A percentile compares a stretch with the other conserved stretches of the same genome.
phyloP scores from a whole-genome alignment of 2,113 vertebrate genomes.

The Heterochromis multidens region DNA sequence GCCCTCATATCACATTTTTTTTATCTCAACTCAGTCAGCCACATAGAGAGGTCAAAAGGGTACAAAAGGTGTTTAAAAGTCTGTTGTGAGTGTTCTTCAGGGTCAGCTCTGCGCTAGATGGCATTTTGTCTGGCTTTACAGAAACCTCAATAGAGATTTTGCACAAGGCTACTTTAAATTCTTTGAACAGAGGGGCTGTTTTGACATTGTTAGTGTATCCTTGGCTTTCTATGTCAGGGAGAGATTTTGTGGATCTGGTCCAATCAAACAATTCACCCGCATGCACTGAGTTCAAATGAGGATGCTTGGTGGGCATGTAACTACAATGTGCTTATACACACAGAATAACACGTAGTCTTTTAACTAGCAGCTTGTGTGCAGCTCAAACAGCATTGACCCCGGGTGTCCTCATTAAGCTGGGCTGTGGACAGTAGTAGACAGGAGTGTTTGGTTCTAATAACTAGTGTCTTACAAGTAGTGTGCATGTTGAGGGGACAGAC shows the following conservation, averaged over 20 bases:
- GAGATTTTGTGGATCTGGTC: slow-evolving; percentile 22
- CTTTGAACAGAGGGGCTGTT: slow-evolving; percentile 27
- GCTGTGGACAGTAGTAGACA: slow-evolving; percentile 38
- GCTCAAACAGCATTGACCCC: slow-evolving; percentile 40
- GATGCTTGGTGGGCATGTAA: neutral
- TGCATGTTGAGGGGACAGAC: neutral
- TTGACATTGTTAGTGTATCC: slow-evolving; percentile 61
- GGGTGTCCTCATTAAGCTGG: slow-evolving; percentile 68
- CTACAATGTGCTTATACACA: slow-evolving; percentile 6
- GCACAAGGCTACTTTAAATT: slow-evolving; percentile 38
- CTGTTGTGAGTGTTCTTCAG: slow-evolving; percentile 12
- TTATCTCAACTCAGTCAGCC: neutral
- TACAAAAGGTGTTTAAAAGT: slow-evolving; percentile 6
- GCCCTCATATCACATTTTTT: neutral
- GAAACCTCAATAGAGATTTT: slow-evolving; percentile 24
- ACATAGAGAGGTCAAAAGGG: slow-evolving; percentile 2
- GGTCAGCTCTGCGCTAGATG: slow-evolving; percentile 2
- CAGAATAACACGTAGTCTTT: neutral
- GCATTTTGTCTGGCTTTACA: slow-evolving; percentile 23
- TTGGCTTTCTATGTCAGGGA: slow-evolving; percentile 45
- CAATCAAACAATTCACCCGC: neutral
- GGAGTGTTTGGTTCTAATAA: slow-evolving; percentile 11
- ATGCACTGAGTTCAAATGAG: slow-evolving; percentile 40
- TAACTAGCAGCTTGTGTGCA: slow-evolving; percentile 11
- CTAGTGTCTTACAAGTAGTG: slow-evolving; percentile 5